Evolutionary conservation across 1,140 invertebrate genomes (phyloP).

Genomic region (Lasioglossum baleicum): DNA sequence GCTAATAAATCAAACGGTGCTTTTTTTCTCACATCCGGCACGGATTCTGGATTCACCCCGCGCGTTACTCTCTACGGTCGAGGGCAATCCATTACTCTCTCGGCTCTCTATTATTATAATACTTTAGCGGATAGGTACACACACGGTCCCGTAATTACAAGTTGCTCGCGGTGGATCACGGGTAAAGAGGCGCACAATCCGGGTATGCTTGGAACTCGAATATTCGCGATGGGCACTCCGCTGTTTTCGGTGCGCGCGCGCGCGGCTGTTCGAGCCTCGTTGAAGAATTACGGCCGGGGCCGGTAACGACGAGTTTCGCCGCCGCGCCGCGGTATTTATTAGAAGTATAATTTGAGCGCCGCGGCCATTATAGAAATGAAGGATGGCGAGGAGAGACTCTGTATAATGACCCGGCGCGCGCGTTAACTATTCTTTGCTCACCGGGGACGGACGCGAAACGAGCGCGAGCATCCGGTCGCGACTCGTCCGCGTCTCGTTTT

Average conservation of each 20-base stretch:
- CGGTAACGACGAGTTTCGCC: constrained; percentile 1
- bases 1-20: neutral
- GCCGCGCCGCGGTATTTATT: constrained; percentile 6
- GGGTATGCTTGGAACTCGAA: neutral
- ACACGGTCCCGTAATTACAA: neutral
- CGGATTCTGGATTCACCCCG: neutral
- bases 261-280: neutral
- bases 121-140: neutral
- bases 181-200: neutral
- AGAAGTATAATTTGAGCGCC: constrained; percentile 10
- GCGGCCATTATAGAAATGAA: neutral
- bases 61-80: neutral
- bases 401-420: neutral
- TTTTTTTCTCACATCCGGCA: neutral
- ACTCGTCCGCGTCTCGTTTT: too few relatives aligned
- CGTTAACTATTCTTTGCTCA: constrained; percentile 4
- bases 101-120: constrained; percentile 5
- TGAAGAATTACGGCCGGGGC: neutral
- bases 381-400: neutral
- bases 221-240: neutral
- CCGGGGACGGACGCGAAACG: neutral
- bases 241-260: neutral
- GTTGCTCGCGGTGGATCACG: neutral
- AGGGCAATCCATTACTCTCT: neutral
- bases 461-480: constrained; percentile 15